Conservation (phyloP, 2,113 vertebrate genomes). For the Oncorhynchus masou region DNA sequence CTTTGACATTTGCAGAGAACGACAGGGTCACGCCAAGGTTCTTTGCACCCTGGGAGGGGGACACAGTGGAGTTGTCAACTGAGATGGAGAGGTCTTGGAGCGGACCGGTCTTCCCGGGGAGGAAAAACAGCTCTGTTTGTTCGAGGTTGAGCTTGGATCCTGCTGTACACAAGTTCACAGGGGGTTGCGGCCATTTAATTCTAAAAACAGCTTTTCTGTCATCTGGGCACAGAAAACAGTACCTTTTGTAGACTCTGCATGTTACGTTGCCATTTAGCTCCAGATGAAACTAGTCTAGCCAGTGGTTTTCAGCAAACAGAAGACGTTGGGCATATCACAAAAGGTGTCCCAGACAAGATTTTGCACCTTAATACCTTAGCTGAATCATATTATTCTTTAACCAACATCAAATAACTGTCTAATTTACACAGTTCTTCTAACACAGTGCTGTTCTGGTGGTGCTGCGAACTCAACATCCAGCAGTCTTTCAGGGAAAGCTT, state of each 20-base stretch:
- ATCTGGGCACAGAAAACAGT: too few species aligned
- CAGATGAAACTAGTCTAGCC: conserved; percentile 10
- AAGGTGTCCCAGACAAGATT: background rate
- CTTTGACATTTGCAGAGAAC: too few species aligned
- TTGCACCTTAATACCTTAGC: background rate
- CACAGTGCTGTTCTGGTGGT: background rate
- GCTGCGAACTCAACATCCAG: background rate
- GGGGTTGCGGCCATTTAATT: background rate
- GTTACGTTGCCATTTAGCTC: background rate
- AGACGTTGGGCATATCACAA: conserved; percentile 1
- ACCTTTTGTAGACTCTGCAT: conserved; percentile 3
- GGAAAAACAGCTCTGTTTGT: too few species aligned
- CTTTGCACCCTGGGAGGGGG: too few species aligned
- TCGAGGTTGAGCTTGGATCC: background rate
- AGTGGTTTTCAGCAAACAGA: background rate
- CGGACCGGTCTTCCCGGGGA: too few species aligned
- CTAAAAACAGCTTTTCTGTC: background rate
- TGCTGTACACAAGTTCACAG: background rate
- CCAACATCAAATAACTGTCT: background rate
- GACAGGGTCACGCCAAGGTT: too few species aligned
- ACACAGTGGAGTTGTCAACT: too few species aligned
- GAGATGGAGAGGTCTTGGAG: too few species aligned
- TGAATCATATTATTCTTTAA: background rate
- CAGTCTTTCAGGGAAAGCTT: conserved; percentile 6
- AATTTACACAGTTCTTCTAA: background rate